These are phyloP conservation scores for Glossophaga mutica DNA, from an alignment of 2,797 vertebrate species.

Conservation along the genomic window DNA sequence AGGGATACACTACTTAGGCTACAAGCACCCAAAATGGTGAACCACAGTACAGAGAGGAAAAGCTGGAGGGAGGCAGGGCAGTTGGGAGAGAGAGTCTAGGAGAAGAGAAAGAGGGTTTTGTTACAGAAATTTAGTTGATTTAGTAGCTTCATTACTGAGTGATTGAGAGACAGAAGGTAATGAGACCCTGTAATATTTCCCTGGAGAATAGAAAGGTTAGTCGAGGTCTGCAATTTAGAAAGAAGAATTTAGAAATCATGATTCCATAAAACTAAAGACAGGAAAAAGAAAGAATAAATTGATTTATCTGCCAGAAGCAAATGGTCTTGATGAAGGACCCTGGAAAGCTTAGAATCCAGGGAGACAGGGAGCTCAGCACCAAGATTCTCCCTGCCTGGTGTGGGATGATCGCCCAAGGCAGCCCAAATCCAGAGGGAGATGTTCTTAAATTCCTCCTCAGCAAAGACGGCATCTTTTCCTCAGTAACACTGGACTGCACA, in stretches of 20 bases:
- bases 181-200: neutral
- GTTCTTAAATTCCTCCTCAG: neutral
- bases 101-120: neutral
- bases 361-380: neutral
- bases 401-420: neutral
- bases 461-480: neutral
- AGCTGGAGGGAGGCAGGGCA: neutral
- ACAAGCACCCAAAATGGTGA: too few species aligned
- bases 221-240: neutral
- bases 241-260: neutral
- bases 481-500: neutral
- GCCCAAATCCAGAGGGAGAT: neutral
- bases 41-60: neutral
- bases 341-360: too few species aligned
- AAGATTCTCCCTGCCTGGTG: too few species aligned
- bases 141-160: neutral
- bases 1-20: neutral
- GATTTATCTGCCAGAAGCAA: neutral
- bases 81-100: fast-evolving
- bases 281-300: neutral
- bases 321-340: neutral
- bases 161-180: neutral
- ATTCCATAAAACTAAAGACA: neutral
- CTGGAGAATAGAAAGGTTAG: neutral
- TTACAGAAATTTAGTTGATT: neutral